Evolutionary conservation across 2,888 invertebrate species (phyloP).

Genomic region (Perizoma flavofasciatum): DNA sequence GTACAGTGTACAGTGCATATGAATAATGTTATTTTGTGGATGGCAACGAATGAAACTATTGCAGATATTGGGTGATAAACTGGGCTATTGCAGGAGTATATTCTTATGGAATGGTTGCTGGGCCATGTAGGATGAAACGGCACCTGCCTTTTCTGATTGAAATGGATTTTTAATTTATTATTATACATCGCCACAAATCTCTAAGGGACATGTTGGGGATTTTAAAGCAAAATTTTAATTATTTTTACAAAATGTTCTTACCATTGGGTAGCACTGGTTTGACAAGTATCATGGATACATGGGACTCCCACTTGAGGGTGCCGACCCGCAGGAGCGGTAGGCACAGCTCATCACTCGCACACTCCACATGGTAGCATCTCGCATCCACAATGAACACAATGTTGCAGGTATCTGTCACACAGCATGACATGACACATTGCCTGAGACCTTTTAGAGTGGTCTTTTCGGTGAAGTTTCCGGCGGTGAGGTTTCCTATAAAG

Average conservation of each 20-base stretch:
- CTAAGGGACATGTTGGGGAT: too few species aligned
- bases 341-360: conserved; percentile 88
- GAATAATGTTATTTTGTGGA: too few species aligned
- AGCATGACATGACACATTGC: conserved; percentile 87
- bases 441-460: conserved; percentile 79
- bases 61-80: too few species aligned
- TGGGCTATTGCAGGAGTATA: too few species aligned
- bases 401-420: conserved; percentile 87
- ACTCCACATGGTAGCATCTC: conserved; percentile 91
- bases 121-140: too few species aligned
- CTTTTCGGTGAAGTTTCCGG: conserved; percentile 85
- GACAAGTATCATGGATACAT: conserved; percentile 90
- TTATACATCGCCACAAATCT: too few species aligned
- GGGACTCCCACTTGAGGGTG: conserved; percentile 82
- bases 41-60: too few species aligned
- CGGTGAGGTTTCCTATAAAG: conserved; percentile 76
- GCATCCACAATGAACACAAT: conserved; percentile 90
- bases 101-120: too few species aligned
- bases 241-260: conserved; percentile 36
- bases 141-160: too few species aligned
- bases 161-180: too few species aligned
- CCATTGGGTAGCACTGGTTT: conserved; percentile 86
- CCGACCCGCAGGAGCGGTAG: conserved; percentile 84
- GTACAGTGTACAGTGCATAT: too few species aligned
- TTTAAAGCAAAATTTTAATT: too few species aligned